Evolutionary conservation across 2,113 vertebrate species (phyloP).

Genomic region (Ciconia boyciana): DNA sequence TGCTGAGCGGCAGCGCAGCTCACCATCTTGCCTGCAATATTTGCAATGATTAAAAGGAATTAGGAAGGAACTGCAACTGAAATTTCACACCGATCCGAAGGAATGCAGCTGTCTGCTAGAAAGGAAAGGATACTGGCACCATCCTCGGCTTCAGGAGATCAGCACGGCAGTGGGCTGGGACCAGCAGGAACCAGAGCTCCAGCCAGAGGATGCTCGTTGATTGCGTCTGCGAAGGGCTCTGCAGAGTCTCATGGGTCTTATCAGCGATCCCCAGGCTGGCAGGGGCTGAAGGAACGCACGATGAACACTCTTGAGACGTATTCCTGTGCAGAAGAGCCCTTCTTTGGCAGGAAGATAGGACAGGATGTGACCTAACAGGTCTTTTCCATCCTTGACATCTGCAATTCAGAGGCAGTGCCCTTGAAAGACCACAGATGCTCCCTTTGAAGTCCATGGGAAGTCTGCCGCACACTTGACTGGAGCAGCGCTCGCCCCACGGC

Average conservation of each 20-base stretch:
- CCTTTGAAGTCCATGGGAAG: conserved; percentile 7
- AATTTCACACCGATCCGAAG: conserved; percentile 14
- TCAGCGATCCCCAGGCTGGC: neutral
- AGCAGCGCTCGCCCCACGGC: neutral
- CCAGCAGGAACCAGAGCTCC: neutral
- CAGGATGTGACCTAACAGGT: conserved; percentile 10
- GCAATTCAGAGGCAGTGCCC: neutral
- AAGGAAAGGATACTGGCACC: neutral
- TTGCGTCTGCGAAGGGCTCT: neutral
- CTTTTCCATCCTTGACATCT: conserved; percentile 3
- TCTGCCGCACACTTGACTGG: neutral
- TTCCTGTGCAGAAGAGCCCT: conserved; percentile 11
- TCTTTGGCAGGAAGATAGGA: conserved; percentile 5
- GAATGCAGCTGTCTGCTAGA: conserved; percentile 16
- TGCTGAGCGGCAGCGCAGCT: neutral
- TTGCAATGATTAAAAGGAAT: conserved; percentile 8
- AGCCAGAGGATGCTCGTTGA: neutral
- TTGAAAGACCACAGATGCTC: conserved; percentile 7
- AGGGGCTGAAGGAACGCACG: neutral
- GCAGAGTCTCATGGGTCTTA: conserved; percentile 1
- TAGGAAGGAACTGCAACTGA: conserved; percentile 30
- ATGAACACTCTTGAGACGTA: neutral
- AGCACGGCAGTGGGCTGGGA: neutral
- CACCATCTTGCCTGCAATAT: neutral
- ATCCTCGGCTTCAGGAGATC: neutral